These are phyloP conservation scores for Mormyrus iriodes DNA, from an alignment of 2,113 vertebrate genomes.

Conservation along the genomic window DNA sequence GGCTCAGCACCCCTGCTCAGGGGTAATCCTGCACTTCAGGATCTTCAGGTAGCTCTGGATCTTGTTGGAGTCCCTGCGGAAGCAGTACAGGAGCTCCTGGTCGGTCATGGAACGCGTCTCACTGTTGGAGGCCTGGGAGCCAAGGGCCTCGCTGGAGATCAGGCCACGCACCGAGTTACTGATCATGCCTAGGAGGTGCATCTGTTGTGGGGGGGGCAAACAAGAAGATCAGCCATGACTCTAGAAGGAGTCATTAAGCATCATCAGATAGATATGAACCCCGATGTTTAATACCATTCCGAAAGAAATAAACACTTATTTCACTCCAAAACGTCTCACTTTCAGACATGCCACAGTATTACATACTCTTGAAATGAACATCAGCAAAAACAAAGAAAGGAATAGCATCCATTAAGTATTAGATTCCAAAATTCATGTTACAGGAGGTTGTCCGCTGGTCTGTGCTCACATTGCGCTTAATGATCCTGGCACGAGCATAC, in stretches of 20 bases:
- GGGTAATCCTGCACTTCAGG: slow-evolving; percentile 71
- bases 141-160: slow-evolving; percentile 46
- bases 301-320: background rate
- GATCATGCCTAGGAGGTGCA: slow-evolving; percentile 69
- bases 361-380: background rate
- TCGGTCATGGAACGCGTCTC: slow-evolving; percentile 63
- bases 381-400: background rate
- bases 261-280: background rate
- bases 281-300: background rate
- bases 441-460: background rate
- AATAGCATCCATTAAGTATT: too few relatives aligned
- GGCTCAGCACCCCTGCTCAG: slow-evolving; percentile 52
- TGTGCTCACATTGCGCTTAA: background rate
- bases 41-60: slow-evolving; percentile 77
- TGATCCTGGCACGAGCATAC: too few relatives aligned
- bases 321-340: background rate
- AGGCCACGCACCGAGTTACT: slow-evolving; percentile 58
- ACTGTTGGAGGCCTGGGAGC: slow-evolving; percentile 36
- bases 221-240: background rate
- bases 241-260: background rate
- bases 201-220: slow-evolving; percentile 45
- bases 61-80: slow-evolving; percentile 74
- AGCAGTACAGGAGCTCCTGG: slow-evolving; percentile 71
- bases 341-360: background rate
- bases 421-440: too few relatives aligned